Evolutionary conservation across 2,113 vertebrate genomes (phyloP).

Genomic region (Heterotilapia buettikoferi): DNA sequence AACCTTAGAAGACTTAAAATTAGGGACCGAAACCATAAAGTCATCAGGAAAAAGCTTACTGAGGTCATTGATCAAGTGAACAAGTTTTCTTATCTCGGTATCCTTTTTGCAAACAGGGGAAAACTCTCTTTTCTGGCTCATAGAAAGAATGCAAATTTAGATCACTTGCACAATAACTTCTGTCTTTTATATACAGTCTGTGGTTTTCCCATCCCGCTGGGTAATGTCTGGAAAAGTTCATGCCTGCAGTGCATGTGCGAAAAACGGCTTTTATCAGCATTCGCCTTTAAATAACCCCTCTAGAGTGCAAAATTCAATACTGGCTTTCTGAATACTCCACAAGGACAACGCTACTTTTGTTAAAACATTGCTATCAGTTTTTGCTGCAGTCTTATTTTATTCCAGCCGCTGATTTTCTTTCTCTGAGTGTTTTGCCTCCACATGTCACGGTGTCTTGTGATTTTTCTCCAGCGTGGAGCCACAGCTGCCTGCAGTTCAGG

Average conservation of each 20-base stretch:
- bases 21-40: not conserved
- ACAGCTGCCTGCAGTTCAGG: constrained; percentile 31
- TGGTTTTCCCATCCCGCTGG: not conserved
- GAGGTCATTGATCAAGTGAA: not conserved
- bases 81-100: fast-evolving
- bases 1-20: not conserved
- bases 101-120: not conserved
- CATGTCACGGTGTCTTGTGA: not conserved
- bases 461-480: constrained; percentile 14
- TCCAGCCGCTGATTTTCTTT: not conserved
- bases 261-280: not conserved
- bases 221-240: not conserved
- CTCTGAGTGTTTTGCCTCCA: not conserved
- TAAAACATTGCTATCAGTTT: not conserved
- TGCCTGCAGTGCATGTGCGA: not conserved
- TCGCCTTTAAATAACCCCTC: not conserved
- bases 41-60: not conserved
- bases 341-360: not conserved
- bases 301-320: not conserved
- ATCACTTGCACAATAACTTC: not conserved
- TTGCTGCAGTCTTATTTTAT: not conserved
- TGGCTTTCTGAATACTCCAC: not conserved
- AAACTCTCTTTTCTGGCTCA: not conserved
- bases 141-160: not conserved
- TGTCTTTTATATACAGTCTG: not conserved